Base-by-base conservation (phyloP, 2,888 invertebrate species). In the Pachliopta kotzebuea region DNA sequence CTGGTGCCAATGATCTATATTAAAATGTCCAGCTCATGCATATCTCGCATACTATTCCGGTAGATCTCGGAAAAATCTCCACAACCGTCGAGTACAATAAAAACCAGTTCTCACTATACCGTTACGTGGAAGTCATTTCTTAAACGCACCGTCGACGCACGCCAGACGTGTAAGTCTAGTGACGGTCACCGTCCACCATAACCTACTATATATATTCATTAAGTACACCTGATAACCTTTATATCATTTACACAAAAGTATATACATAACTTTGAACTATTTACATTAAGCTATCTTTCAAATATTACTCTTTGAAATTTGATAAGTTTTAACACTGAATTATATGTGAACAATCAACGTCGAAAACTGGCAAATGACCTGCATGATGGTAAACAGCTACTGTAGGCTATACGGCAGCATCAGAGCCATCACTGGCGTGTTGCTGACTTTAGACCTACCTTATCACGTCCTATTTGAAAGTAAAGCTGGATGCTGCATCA, bases 91-190 rank as follows among this genome's bases (percentile, higher is more conserved):
- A 71, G 76, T 73, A 76, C 78, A 76, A 83, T 81, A 77, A 76
- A 79, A 88, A 89, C 88, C 86, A 74, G 89, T 88, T 86, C 71
- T 72, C 70, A 72, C 70, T 75, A 14, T 77, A 84, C 89, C 87
- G 89, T 86, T 89, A 89, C 73, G 71, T 83, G 83, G 83, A 84
- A 84, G 85, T 84, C 81, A 86, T 88, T 82, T 84, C 82, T 85
- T 86, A 82, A 86, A 84, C 81, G 76, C 79, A 74, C 76, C 75
- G 78, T 76, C 77, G 77, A 78, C 79, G 79, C 49, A 80, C 81
- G 78, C 74, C 75, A 76, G 77, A 75, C 76, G 77, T 76, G 78
- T 76, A 72, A 71, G 73, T 71, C 71, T 71, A 70, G 68, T 14
- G 50, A 52, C 21, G 20, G 50, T 21, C 50, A 52, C 11, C 50